Base-by-base conservation (phyloP, 2,113 vertebrate genomes). In the Zosterops borbonicus region DNA sequence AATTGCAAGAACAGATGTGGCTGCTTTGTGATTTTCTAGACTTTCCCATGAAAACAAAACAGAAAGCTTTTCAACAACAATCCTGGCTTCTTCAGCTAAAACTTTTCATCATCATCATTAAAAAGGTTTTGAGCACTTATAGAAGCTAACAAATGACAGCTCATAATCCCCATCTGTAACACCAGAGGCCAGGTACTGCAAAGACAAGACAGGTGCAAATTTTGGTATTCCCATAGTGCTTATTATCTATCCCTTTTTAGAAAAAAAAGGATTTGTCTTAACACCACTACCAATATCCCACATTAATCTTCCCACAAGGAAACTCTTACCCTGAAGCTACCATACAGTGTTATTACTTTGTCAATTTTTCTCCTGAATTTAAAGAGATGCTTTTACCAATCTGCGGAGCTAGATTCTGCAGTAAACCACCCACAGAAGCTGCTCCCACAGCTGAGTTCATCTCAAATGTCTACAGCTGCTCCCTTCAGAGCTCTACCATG, bases 161-260 rank as follows among this genome's bases (percentile, higher is more conserved):
- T 90, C 64, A 63, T 95, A 94, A 96, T 96, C 92, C 76, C 63
- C 87, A 84, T 92, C 79, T 97, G 71, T 92, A 97, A 88, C 87
- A 95, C 60, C 63, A 93, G 59, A 89, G 86, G 82, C 92, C 85
- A 88, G 41, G 71, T 83, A 94, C 49, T 92, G 42, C 84, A 75
- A 78, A 94, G 65, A 68, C 58, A 80, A 76, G 76, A 83, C 90
- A 95, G 73, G 71, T 94, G 82, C 69, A 77, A 91, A 95, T 87
- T 68, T 86, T 88, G 31, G 73, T 74, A 83, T 92, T 96, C 78
- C 69, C 67, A 79, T 21, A 68, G 78, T 70, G 63, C 87, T 81
- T 96, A 94, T 93, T 90, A 90, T 59, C 81, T 60, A 64, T 15
- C 31, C 44, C 37, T 50, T 79, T 46, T 83, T 28, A 74, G 63